Percentiles rank a stretch among this genome's conserved stretches.
These are phyloP conservation scores for Vicugna pacos DNA, from an alignment of 2,113 vertebrate genomes.

Conservation along the genomic window DNA sequence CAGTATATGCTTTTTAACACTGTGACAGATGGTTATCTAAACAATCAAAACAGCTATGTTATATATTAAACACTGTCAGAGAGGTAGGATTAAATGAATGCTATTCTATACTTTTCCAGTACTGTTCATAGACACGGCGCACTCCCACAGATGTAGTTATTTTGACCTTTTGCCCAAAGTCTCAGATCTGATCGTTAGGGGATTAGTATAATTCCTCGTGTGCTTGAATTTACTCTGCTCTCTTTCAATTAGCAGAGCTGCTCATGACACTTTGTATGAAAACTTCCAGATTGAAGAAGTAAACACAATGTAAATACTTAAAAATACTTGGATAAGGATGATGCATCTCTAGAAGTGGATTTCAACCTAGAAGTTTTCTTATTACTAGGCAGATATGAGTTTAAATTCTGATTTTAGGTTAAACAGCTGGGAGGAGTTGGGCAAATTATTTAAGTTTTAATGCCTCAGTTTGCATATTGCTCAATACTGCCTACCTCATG, in stretches of 20 bases:
- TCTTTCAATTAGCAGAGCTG: neutral
- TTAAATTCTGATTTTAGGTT: neutral
- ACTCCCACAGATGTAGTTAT: neutral
- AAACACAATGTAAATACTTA: neutral
- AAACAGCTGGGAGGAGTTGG: neutral
- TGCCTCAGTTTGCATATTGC: neutral
- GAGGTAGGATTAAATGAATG: neutral
- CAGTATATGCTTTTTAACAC: neutral
- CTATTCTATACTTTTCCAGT: neutral
- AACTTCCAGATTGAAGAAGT: neutral
- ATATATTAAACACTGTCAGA: neutral
- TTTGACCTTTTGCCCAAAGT: neutral
- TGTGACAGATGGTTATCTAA: neutral
- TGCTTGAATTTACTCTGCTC: neutral
- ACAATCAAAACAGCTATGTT: neutral
- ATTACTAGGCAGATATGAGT: neutral
- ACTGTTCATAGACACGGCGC: neutral
- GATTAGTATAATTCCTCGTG: neutral
- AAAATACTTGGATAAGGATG: neutral
- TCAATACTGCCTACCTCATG: neutral
- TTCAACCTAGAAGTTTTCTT: neutral
- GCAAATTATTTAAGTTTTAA: neutral
- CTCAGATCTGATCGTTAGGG: neutral
- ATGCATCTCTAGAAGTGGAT: neutral
- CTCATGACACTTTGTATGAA: neutral